Evolutionary conservation across 2,113 vertebrate genomes (phyloP).

Genomic region (Ptyas mucosa): DNA sequence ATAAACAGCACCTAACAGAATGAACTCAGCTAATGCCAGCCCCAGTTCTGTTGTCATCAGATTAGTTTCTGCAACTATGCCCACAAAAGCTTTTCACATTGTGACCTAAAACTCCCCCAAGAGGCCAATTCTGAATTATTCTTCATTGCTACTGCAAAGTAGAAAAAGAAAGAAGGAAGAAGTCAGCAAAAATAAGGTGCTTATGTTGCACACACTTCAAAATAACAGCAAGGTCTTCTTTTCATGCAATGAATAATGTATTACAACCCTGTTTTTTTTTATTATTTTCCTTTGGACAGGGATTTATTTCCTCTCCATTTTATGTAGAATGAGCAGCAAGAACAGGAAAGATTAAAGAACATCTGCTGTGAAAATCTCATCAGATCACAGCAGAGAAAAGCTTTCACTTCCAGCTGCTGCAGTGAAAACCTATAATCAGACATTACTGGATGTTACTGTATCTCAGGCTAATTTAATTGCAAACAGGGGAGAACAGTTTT

Average conservation of each 20-base stretch:
- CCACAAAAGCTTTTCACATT: background rate
- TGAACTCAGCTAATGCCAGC: background rate
- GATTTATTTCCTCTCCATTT: slow-evolving; percentile 27
- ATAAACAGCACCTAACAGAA: background rate
- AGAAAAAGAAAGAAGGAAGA: background rate
- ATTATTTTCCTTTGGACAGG: slow-evolving; percentile 15
- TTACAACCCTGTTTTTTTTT: background rate
- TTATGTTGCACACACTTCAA: background rate
- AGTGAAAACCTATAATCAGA: slow-evolving; percentile 40
- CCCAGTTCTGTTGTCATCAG: rapidly evolving
- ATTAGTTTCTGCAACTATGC: rapidly evolving
- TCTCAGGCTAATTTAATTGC: slow-evolving; percentile 31
- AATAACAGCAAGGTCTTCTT: background rate
- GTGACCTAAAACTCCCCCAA: background rate
- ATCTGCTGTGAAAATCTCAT: background rate
- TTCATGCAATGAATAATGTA: background rate
- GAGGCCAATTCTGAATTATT: background rate
- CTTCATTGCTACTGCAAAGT: background rate
- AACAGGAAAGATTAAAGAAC: slow-evolving; percentile 43
- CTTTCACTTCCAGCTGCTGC: slow-evolving; percentile 29
- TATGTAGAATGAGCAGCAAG: slow-evolving; percentile 22
- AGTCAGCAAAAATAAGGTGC: background rate
- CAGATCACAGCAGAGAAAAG: background rate
- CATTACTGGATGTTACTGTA: background rate
- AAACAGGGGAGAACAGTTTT: background rate